Evolutionary conservation across 2,888 invertebrate species (phyloP), one percentile per base, ranked within the genome.

Genomic region (Drosophila algonquin): DNA sequence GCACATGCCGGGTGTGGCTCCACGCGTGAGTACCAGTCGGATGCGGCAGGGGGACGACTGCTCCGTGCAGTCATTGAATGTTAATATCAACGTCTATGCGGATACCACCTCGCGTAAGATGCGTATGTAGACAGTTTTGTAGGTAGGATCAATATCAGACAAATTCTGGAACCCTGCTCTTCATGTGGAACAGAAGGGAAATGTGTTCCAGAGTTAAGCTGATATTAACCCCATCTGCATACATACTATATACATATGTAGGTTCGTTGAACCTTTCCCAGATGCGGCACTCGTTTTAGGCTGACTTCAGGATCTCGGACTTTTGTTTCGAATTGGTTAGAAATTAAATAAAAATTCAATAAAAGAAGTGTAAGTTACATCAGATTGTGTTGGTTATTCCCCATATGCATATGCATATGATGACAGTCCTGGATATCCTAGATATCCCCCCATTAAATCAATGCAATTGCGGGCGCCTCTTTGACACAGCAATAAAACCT

Each of bases 31-130:
- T 12, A 35, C 45, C 2, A 52, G 27, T 10, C 27, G 24, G 14
- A n/a, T 8, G 10, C 45, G 24, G 2, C 46, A 51, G 27, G 48
- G 53, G 9, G 59, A 58, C 12, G 24, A 46, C 16, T 9, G 46
- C 12, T 5, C 24, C n/a, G 16, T 5, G 4, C 80, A 67, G 16
- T 24, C 87, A 32, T 75, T 81, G 12, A 89, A 83, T 69, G 80
- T 90, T 1, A 89, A 80, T 60, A 89, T 90, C 27, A 89, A 89
- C 75, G 81, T 90, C 7, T 90, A 71, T 73, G 61, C 89, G n/a
- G 89, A 90, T 7, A 40, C 6, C 51, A 80, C 69, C 57, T 51
- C 70, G 54, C 87, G 73, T 16, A 46, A 65, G 30, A 67, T 84
- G 63, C 76, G 79, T 6, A 47, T 73, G 9, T 87, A 71, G 7